Base-by-base conservation (phyloP, 2,888 invertebrate species). In the Lepidocyrtinus sp. region DNA sequence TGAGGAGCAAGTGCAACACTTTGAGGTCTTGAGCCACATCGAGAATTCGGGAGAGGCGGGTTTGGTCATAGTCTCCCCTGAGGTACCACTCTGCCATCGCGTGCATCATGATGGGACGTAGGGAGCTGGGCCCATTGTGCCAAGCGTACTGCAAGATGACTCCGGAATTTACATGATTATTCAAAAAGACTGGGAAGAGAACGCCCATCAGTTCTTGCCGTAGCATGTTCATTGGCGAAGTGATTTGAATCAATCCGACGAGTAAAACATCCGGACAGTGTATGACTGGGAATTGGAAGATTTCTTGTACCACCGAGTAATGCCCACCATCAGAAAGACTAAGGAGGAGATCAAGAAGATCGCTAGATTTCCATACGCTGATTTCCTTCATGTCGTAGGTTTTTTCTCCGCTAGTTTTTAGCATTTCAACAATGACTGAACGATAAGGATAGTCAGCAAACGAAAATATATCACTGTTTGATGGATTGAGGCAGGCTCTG, bases 1-100 rank as follows among this genome's bases (percentile, higher is more conserved):
- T 98, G 62, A 99, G 90, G 72, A 99, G 90, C 88, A 95, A 92
- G 0, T 97, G 96, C 17, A 99, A 89, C 0, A 98, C 98, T 90
- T 92, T 92, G 15, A 92, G 88, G 89, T 99, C 98, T 89, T 99
- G 98, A 0, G 98, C 98, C 1, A 99, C 95, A 88, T 99, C 99
- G 81, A 99, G 90, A 87, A 99, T 98, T 74, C 99, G 91, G 0
- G 98, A 96, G 45, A 99, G 90, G 87, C 97, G 92, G 1, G 95
- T 94, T 89, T 98, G 98, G 89, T 99, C 99, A 87, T 95, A 94
- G 87, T 98, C 97, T 26, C 93, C 96, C 24, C 86, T 75, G 85
- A 94, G 91, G 89, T 98, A 99, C 97, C 98, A 98, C 85, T 98
- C 97, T 0, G 96, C 96, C 98, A 99, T 98, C 0, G 97, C 93